Evolutionary conservation across 1,140 invertebrate species (phyloP).

Genomic region (Calephelis virginiensis): DNA sequence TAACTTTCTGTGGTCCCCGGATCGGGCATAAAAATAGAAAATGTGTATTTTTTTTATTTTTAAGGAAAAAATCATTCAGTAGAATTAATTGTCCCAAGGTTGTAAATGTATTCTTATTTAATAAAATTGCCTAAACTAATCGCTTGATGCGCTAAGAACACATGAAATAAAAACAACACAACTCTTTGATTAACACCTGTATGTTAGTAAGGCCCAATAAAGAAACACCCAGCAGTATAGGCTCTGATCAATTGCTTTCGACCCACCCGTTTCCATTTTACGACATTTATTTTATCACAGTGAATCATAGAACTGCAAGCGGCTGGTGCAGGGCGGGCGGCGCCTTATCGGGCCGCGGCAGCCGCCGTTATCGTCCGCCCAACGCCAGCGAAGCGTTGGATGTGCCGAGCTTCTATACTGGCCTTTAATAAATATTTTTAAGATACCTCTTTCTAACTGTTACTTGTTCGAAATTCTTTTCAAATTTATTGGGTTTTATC

Average conservation of each 20-base stretch:
- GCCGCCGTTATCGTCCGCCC: conserved; percentile 39
- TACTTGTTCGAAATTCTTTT: conserved; percentile 20
- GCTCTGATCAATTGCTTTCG: conserved; percentile 42
- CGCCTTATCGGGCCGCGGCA: conserved; percentile 43
- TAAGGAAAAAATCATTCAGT: too few relatives aligned
- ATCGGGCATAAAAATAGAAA: too few relatives aligned
- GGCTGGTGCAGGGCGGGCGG: conserved; percentile 34
- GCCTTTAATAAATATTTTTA: conserved; percentile 24
- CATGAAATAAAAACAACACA: background rate
- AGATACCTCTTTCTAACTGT: conserved; percentile 23
- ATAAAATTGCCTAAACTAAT: too few relatives aligned
- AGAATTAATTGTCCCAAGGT: too few relatives aligned
- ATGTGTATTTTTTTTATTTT: too few relatives aligned
- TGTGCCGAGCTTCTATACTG: conserved; percentile 19
- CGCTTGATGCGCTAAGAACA: background rate
- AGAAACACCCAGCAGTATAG: conserved; percentile 24
- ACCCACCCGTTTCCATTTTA: conserved; percentile 42
- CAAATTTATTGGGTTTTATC: conserved; percentile 19
- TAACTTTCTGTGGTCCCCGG: too few relatives aligned
- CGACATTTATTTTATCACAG: conserved; percentile 48
- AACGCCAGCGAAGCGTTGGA: conserved; percentile 25
- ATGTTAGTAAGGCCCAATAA: background rate
- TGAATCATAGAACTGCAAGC: conserved; percentile 39
- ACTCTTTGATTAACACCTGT: background rate
- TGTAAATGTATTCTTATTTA: too few relatives aligned